A percentile compares a stretch with the other conserved stretches of the same genome.
These are phyloP conservation scores for Eubasilissa splendida DNA, from an alignment of 2,888 invertebrate genomes.

Conservation along the genomic window DNA sequence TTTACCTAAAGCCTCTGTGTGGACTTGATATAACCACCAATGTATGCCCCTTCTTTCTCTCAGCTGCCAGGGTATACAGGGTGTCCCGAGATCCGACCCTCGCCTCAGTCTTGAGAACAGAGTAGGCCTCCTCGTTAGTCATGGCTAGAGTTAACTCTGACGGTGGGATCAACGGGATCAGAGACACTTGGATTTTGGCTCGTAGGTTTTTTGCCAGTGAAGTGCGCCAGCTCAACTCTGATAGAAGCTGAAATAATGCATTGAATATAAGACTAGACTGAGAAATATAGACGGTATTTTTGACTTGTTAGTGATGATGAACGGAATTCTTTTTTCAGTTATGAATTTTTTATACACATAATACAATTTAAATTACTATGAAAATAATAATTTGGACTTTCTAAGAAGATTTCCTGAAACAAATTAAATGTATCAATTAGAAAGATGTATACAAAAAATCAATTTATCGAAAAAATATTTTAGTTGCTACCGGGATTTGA, in stretches of 20 bases:
- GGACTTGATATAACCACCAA: slow-evolving; percentile 66
- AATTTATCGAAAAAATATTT: too few species aligned
- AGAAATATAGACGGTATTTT: too few species aligned
- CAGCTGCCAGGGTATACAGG: slow-evolving; percentile 67
- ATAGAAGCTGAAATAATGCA: slow-evolving; percentile 63
- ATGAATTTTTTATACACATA: too few species aligned
- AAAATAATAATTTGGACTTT: too few species aligned
- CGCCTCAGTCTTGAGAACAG: slow-evolving; percentile 58
- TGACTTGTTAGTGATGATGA: too few species aligned
- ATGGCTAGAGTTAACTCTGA: slow-evolving; percentile 64
- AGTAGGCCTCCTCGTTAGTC: slow-evolving; percentile 60
- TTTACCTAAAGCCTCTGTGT: slow-evolving; percentile 66
- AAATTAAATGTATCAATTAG: too few species aligned
- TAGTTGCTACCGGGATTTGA: too few species aligned
- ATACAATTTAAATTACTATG: too few species aligned
- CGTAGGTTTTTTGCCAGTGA: slow-evolving; percentile 67
- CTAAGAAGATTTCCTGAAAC: too few species aligned
- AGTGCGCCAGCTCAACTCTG: slow-evolving; percentile 71
- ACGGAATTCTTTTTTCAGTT: too few species aligned
- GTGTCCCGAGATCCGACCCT: slow-evolving; percentile 62
- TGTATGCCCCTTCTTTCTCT: slow-evolving; percentile 63
- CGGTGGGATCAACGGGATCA: slow-evolving; percentile 65
- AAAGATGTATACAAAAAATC: too few species aligned
- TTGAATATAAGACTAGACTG: neutral
- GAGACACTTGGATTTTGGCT: slow-evolving; percentile 67